phyloP scores from a whole-genome alignment of 2,888 invertebrate species.

The Caenorhabditis imperialis region DNA sequence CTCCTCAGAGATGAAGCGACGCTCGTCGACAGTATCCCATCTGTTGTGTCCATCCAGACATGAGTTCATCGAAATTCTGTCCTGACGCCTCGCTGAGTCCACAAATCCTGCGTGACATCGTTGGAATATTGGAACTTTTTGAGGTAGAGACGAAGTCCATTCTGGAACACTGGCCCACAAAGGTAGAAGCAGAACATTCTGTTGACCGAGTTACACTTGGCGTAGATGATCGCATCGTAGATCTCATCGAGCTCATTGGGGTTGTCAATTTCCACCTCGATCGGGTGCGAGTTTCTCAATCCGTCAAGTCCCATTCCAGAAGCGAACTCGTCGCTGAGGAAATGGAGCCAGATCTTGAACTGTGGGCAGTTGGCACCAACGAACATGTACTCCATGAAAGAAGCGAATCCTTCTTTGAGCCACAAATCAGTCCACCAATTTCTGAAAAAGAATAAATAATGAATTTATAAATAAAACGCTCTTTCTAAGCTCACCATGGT shows the following conservation, averaged over 20 bases:
- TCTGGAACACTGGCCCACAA: slow-evolving; percentile 85
- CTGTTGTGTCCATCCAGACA: slow-evolving; percentile 96
- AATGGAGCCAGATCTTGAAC: slow-evolving; percentile 96
- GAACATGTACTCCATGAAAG: slow-evolving; percentile 94
- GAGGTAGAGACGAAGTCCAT: slow-evolving; percentile 92
- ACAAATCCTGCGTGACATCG: slow-evolving; percentile 92
- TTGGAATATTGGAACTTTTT: slow-evolving; percentile 90
- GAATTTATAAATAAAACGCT: too few relatives aligned
- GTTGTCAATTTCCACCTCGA: slow-evolving; percentile 93
- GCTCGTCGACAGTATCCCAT: slow-evolving; percentile 90
- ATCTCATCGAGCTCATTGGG: slow-evolving; percentile 97
- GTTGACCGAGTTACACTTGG: slow-evolving; percentile 92
- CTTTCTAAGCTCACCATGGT: slow-evolving; percentile 90
- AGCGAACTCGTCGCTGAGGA: slow-evolving; percentile 90
- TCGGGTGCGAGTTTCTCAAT: slow-evolving; percentile 90
- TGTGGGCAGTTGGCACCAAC: slow-evolving; percentile 93
- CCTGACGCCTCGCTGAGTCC: slow-evolving; percentile 92
- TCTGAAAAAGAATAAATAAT: slow-evolving; percentile 66
- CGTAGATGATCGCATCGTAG: slow-evolving; percentile 93
- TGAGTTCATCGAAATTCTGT: slow-evolving; percentile 87
- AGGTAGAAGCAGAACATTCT: slow-evolving; percentile 94
- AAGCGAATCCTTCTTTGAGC: slow-evolving; percentile 96
- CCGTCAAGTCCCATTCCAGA: slow-evolving; percentile 87
- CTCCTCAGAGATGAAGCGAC: slow-evolving; percentile 87
- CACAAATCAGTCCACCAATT: slow-evolving; percentile 83